Percentiles rank a stretch among this genome's conserved stretches.
phyloP scores from a whole-genome alignment of 1,140 invertebrate species.

The Pseudomyrmex gracilis region DNA sequence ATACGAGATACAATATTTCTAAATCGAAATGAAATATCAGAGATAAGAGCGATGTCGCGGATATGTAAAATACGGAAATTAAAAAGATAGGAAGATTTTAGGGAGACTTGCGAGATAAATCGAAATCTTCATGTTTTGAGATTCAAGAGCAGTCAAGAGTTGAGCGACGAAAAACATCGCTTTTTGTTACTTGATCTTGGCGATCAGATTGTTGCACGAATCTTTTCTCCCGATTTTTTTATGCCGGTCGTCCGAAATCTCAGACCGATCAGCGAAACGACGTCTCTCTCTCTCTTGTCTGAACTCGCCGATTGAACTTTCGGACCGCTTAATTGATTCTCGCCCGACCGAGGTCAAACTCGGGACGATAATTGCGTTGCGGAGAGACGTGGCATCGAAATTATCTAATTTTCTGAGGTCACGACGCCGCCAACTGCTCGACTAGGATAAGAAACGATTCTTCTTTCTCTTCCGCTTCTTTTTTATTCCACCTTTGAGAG shows the following conservation, averaged over 20 bases:
- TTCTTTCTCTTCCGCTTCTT: no score
- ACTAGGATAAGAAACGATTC: not conserved
- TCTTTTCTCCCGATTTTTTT: not conserved
- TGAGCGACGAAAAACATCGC: not conserved
- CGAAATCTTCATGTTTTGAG: no score
- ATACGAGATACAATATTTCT: no score
- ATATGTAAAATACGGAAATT: no score
- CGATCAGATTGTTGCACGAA: no score
- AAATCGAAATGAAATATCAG: no score
- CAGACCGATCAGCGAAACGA: not conserved
- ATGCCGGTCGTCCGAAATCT: not conserved
- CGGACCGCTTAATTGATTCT: conserved; percentile 48
- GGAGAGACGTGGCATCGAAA: conserved; percentile 51
- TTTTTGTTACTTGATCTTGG: no score
- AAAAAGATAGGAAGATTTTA: no score
- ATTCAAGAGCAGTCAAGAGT: not conserved
- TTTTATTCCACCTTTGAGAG: not conserved
- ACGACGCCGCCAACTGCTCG: conserved; percentile 4
- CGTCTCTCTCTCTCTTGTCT: not conserved
- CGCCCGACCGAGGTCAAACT: conserved; percentile 6
- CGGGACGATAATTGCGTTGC: conserved; percentile 43
- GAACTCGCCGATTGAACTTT: conserved; percentile 40
- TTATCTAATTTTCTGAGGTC: conserved; percentile 60
- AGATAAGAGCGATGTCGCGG: no score
- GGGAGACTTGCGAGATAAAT: no score